These are phyloP conservation scores for Leptinotarsa peninsularis DNA, from an alignment of 2,888 invertebrate species.

Conservation along the genomic window DNA sequence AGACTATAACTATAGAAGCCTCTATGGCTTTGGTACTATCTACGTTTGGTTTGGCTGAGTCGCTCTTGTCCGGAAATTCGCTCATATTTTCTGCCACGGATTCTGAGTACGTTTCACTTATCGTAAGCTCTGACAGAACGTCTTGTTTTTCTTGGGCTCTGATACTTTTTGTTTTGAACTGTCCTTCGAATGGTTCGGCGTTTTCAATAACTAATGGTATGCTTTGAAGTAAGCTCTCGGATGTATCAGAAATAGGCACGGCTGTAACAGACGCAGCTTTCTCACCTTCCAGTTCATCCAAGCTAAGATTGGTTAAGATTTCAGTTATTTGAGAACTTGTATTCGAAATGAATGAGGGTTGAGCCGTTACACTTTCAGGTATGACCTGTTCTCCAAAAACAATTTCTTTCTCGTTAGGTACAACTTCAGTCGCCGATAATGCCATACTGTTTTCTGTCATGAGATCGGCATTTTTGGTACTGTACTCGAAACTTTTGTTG, in stretches of 20 bases:
- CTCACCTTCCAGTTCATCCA: conserved; percentile 44
- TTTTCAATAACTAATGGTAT: conserved; percentile 50
- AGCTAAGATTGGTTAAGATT: conserved; percentile 50
- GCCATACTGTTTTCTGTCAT: conserved; percentile 64
- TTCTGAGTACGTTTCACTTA: conserved; percentile 67
- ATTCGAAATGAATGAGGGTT: conserved; percentile 62
- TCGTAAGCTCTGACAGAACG: conserved; percentile 70
- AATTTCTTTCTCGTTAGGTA: conserved; percentile 68
- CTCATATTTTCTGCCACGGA: conserved; percentile 60
- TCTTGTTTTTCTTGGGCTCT: conserved; percentile 68
- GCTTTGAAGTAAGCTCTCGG: conserved; percentile 50
- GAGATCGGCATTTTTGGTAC: conserved; percentile 64
- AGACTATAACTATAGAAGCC: conserved; percentile 57
- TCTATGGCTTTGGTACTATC: conserved; percentile 62
- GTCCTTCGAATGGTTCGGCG: conserved; percentile 57
- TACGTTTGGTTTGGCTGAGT: conserved; percentile 59
- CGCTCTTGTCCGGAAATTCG: conserved; percentile 64
- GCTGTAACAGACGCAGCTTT: conserved; percentile 48
- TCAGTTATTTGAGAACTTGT: conserved; percentile 66
- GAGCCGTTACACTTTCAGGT: conserved; percentile 59
- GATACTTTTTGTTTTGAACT: conserved; percentile 68
- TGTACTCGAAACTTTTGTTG: conserved; percentile 39
- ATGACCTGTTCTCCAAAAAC: conserved; percentile 59
- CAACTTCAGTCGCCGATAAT: conserved; percentile 67
- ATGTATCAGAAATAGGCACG: conserved; percentile 45